Evolutionary conservation across 2,113 vertebrate genomes (phyloP), one percentile per base, ranked within the genome.

Genomic region (Sebastes fasciatus): DNA sequence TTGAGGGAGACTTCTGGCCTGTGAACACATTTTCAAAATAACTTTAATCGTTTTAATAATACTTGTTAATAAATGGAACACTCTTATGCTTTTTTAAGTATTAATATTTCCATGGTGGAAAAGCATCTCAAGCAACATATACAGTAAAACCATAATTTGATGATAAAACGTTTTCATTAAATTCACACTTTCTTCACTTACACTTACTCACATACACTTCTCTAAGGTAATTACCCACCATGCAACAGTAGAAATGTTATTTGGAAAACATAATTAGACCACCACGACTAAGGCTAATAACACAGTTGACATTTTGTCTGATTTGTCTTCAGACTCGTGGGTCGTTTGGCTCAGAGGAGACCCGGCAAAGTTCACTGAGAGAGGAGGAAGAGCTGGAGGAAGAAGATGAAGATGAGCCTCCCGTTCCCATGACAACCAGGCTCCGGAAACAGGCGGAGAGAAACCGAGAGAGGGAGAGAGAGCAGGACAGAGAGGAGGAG

Each of bases 391-490:
- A 84, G 43, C 46, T 74, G 60, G 68, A 62, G 4, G 77, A 77
- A 3, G 79, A 88, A 0, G 96, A 94, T 0, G 96, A 96, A 8
- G 96, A 97, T 5, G 77, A 95, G 65, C 93, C 96, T 71, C 96
- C 96, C 0, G 89, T 95, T 80, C 96, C 97, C 77, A 97, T 98
- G 98, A 97, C 96, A 58, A 97, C 97, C 45, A 96, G 97, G 11
- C 94, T 97, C 69, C 95, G 96, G 46, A 95, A 96, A 46, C 97
- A 96, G 91, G 96, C 95, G 0, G 96, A 94, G 94, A 86, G 77
- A 74, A 94, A 95, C 80, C 88, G 95, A 71, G 96, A 96, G 94
- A 58, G 85, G 72, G 95, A 96, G 84, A 87, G 96, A 76, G 96
- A 96, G 34, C 93, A 94, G 26, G 67, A 80, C 66, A 79, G 66